A percentile compares a stretch with the other conserved stretches of the same genome.
These are phyloP conservation scores for Nothocercus julius DNA, from an alignment of 2,113 vertebrate species.

Conservation along the genomic window DNA sequence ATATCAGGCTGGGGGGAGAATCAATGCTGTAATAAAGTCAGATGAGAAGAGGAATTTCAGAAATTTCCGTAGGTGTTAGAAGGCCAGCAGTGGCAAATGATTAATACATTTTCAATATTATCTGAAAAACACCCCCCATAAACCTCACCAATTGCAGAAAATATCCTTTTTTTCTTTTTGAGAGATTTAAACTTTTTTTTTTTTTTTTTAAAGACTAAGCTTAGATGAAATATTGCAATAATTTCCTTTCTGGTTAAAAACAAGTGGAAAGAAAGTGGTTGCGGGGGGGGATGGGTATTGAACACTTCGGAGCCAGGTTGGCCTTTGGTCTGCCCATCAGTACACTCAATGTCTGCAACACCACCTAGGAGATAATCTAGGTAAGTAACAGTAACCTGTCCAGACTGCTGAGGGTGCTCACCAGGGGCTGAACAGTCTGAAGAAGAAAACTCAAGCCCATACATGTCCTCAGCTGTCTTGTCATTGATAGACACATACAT, in stretches of 20 bases:
- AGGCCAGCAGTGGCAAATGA: neutral
- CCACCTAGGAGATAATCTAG: neutral
- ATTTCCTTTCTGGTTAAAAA: conserved; percentile 43
- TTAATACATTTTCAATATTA: conserved; percentile 54
- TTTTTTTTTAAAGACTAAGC: neutral
- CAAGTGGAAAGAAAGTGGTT: conserved; percentile 13
- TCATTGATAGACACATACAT: neutral
- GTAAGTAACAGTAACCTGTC: neutral
- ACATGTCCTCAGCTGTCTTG: neutral
- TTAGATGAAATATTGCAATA: conserved; percentile 53
- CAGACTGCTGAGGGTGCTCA: neutral
- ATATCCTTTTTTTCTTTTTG: conserved; percentile 17
- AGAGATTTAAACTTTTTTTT: conserved; percentile 53
- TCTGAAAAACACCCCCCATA: neutral
- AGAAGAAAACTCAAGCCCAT: neutral
- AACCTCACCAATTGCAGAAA: conserved; percentile 33
- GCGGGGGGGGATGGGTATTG: neutral
- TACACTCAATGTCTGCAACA: neutral
- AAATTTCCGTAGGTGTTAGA: conserved; percentile 14
- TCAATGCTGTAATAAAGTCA: conserved; percentile 45
- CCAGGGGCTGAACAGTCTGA: neutral
- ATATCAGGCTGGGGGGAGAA: conserved; percentile 36
- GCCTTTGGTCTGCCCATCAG: neutral
- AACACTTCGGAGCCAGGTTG: neutral
- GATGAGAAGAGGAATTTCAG: conserved; percentile 36